These are phyloP conservation scores for Hetaerina americana DNA, from an alignment of 1,140 invertebrate genomes.

Conservation along the genomic window DNA sequence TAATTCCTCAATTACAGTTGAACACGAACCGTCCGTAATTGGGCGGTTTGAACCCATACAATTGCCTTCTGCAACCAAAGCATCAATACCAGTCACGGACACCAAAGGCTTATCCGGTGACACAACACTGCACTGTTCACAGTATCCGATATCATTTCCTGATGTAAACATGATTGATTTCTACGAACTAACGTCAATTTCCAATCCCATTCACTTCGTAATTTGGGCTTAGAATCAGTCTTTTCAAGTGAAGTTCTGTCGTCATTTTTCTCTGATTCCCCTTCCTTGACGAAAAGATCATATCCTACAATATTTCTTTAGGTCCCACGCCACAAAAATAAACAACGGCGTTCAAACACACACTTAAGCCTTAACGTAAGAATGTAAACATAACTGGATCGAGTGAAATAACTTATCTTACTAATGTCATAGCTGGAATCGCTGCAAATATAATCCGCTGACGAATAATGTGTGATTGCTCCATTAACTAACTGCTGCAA, in stretches of 20 bases:
- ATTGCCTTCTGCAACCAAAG: neutral
- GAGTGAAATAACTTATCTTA: neutral
- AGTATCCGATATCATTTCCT: neutral
- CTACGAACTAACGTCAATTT: neutral
- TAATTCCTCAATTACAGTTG: neutral
- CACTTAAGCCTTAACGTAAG: neutral
- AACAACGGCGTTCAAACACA: too few species aligned
- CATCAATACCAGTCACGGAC: neutral
- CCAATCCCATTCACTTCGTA: neutral
- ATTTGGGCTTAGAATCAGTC: neutral
- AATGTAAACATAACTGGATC: neutral
- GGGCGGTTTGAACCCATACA: neutral
- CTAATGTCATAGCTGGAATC: neutral
- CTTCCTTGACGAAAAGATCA: neutral
- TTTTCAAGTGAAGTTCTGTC: neutral
- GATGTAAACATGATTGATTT: neutral
- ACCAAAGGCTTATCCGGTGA: neutral
- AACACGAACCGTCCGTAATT: neutral
- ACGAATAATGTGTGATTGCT: too few species aligned
- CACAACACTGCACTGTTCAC: neutral
- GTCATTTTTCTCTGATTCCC: neutral
- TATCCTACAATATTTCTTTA: neutral
- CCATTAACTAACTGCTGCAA: too few species aligned
- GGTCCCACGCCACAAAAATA: too few species aligned
- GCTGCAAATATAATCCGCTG: neutral